Base-by-base conservation (phyloP, 2,797 vertebrate species). In the Arctocebus calabarensis region DNA sequence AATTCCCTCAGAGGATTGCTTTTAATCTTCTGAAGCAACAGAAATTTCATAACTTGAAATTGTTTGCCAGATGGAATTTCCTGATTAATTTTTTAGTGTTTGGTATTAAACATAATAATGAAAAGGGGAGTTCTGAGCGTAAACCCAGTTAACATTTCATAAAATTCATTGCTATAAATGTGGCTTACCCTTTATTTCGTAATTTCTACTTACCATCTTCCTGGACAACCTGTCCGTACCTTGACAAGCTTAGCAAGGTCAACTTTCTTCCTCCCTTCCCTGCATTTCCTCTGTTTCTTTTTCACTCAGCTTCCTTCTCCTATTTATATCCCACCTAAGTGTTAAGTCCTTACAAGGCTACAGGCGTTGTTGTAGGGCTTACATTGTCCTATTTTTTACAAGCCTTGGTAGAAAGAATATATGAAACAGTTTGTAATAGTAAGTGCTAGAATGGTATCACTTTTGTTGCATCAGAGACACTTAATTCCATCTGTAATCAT, bases 1-100 rank as follows among this genome's bases (percentile, higher is more conserved):
- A 83, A 1, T 0, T n/a, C 84, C 74, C 97, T 96, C 78, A 82
- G 85, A 97, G 77, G 79, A 93, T 95, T 97, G 82, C 84, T 97
- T 98, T 98, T 97, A 98, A 97, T 98, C 97, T 94, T 98, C 82
- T 85, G 66, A 97, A 97, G 85, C 88, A 92, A 95, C 96, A 98
- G 85, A 74, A 97, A 94, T 98, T 96, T 84, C 98, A 96, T 75
- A 43, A 98, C 97, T 96, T 97, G 91, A 98, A 98, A 97, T 95
- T 86, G 81, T 97, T 98, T 85, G 93, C 95, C 94, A 97, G 90
- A 94, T 98, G 97, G 97, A 98, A 97, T 93, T 97, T 97, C 74
- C 75, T 97, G 96, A 95, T 98, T 98, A 98, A 97, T 83, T 97
- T 96, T 97, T 95, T 96, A 96, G 71, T 96, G 94, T 96, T 94